Conservation (phyloP, 2,797 vertebrate genomes). For the Australoheros facetus region DNA sequence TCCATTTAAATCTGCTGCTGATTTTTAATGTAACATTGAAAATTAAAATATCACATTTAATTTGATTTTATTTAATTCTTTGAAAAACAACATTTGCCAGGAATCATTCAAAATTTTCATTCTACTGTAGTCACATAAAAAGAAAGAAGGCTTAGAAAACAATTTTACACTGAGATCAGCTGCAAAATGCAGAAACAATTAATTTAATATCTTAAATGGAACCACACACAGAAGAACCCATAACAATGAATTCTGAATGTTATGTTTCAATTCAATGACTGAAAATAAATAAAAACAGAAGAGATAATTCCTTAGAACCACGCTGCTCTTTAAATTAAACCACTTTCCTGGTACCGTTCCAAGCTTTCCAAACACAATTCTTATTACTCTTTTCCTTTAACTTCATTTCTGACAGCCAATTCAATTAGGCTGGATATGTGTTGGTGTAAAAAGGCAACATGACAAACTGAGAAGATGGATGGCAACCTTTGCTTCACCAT, state of each 20-base stretch:
- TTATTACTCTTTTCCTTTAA: conserved; percentile 67
- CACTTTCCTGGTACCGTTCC: conserved; percentile 24
- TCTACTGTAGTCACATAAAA: not conserved
- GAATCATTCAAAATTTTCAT: not conserved
- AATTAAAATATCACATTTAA: not conserved
- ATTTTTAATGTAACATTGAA: conserved; percentile 3
- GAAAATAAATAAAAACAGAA: conserved; percentile 11
- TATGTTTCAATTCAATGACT: not conserved
- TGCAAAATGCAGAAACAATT: conserved; percentile 6
- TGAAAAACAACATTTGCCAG: conserved; percentile 15
- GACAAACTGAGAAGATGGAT: conserved; percentile 75
- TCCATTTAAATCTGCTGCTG: conserved; percentile 23
- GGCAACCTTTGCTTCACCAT: conserved; percentile 77
- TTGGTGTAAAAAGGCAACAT: conserved; percentile 68
- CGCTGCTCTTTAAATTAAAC: conserved; percentile 53
- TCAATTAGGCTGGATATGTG: conserved; percentile 72
- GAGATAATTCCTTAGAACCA: conserved; percentile 29
- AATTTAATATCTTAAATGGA: conserved; percentile 8
- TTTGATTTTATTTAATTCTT: conserved; percentile 46
- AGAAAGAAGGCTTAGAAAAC: not conserved
- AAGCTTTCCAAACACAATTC: conserved; percentile 42
- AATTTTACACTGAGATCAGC: not conserved
- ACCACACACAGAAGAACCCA: conserved; percentile 3
- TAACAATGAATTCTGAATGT: not conserved
- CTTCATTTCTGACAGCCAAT: conserved; percentile 73